These are phyloP conservation scores for Ametastegia equiseti DNA, from an alignment of 2,888 invertebrate species.

Conservation along the genomic window DNA sequence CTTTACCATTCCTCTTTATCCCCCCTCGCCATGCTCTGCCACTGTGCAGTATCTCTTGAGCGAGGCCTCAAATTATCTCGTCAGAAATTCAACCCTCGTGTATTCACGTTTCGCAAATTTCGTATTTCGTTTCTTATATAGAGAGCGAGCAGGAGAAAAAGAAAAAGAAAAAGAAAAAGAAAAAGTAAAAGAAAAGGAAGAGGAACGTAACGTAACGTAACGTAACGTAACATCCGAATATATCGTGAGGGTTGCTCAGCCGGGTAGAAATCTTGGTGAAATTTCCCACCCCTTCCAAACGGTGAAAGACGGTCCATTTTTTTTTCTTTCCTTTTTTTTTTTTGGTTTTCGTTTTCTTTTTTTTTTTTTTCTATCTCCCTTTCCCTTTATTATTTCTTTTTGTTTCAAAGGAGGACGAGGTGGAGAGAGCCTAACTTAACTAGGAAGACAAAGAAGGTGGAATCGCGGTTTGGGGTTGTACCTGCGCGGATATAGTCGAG, in stretches of 20 bases:
- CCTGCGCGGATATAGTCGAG: too few species aligned
- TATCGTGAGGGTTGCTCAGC: slow-evolving; percentile 30
- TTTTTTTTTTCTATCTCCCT: not conserved
- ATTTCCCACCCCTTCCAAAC: not conserved
- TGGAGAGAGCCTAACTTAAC: slow-evolving; percentile 23
- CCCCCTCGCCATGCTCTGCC: not conserved
- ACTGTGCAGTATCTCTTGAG: slow-evolving; percentile 34
- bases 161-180: not conserved
- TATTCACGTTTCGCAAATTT: slow-evolving; percentile 71
- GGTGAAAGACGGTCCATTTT: not conserved
- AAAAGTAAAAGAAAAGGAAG: not conserved
- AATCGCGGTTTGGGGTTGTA: slow-evolving; percentile 19
- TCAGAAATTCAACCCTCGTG: slow-evolving; percentile 73
- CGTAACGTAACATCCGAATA: slow-evolving; percentile 30
- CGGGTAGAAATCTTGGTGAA: slow-evolving; percentile 34
- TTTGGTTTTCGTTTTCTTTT: not conserved
- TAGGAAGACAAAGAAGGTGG: slow-evolving; percentile 31
- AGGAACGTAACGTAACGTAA: slow-evolving; percentile 9
- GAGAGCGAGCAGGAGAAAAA: not conserved
- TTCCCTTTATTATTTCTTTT: not conserved
- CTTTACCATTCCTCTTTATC: not conserved
- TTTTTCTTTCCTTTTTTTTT: not conserved
- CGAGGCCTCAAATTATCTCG: slow-evolving; percentile 70
- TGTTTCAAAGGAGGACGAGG: not conserved
- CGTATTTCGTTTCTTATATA: not conserved